Conservation (phyloP, 2,888 invertebrate genomes). For the Agrochola lota region DNA sequence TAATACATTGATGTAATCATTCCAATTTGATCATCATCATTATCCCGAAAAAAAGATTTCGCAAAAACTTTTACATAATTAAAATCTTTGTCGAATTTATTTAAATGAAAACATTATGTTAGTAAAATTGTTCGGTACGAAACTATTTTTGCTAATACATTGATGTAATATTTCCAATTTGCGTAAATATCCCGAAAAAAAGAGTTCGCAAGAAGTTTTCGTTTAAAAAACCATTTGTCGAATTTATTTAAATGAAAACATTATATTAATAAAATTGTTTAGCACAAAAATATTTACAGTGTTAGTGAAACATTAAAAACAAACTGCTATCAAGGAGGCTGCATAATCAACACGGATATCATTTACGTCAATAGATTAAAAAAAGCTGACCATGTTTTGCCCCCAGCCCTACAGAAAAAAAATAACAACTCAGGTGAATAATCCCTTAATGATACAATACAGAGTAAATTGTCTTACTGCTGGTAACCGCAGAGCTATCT, state of each 20-base stretch:
- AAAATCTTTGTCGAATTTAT: background rate
- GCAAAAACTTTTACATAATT: background rate
- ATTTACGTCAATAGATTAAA: background rate
- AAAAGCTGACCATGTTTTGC: conserved; percentile 29
- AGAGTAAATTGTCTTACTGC: conserved; percentile 50
- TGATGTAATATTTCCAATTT: conserved; percentile 31
- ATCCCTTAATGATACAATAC: conserved; percentile 61
- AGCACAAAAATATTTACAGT: too few species aligned
- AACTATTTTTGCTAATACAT: conserved; percentile 22
- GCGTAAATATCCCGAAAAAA: conserved; percentile 2
- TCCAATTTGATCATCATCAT: background rate
- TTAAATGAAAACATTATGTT: background rate
- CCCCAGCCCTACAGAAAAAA: conserved; percentile 41
- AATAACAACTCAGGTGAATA: conserved; percentile 46
- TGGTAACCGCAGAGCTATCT: conserved; percentile 53
- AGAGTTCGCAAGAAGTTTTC: background rate
- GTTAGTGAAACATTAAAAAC: background rate
- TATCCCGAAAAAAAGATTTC: background rate
- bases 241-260: background rate
- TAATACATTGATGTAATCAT: conserved; percentile 39
- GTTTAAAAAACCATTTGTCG: background rate
- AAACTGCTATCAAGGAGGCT: conserved; percentile 13
- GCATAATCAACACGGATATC: background rate
- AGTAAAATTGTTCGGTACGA: background rate
- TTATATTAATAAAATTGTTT: background rate